Conservation (phyloP, 2,797 vertebrate species). For the Poecile montanus region DNA sequence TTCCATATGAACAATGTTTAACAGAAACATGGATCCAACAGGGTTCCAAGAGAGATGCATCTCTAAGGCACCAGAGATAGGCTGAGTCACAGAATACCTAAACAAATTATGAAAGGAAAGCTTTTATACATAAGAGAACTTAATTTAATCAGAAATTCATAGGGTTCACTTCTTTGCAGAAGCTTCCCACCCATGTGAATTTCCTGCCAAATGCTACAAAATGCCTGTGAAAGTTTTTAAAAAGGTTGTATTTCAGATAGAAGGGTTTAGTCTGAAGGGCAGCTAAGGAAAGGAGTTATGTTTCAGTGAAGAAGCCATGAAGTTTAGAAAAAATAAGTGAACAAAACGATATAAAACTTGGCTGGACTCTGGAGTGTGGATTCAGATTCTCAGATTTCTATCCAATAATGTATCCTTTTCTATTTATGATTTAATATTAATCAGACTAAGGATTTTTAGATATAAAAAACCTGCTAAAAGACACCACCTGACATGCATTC, state of each 20-base stretch:
- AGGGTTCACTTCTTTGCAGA: neutral
- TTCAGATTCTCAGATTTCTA: neutral
- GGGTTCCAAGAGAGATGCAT: neutral
- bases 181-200: neutral
- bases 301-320: neutral
- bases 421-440: neutral
- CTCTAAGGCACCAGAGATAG: neutral
- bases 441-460: neutral
- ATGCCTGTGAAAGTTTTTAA: neutral
- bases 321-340: neutral
- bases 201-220: constrained; percentile 9
- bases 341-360: neutral
- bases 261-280: neutral
- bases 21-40: neutral
- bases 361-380: neutral
- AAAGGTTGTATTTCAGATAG: neutral
- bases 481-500: neutral
- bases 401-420: neutral
- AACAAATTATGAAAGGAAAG: constrained; percentile 6
- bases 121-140: neutral
- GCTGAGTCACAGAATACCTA: neutral
- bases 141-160: neutral
- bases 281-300: neutral
- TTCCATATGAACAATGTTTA: accelerated
- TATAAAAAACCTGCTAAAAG: neutral